phyloP scores from a whole-genome alignment of 2,113 vertebrate species.

The Naja naja region DNA sequence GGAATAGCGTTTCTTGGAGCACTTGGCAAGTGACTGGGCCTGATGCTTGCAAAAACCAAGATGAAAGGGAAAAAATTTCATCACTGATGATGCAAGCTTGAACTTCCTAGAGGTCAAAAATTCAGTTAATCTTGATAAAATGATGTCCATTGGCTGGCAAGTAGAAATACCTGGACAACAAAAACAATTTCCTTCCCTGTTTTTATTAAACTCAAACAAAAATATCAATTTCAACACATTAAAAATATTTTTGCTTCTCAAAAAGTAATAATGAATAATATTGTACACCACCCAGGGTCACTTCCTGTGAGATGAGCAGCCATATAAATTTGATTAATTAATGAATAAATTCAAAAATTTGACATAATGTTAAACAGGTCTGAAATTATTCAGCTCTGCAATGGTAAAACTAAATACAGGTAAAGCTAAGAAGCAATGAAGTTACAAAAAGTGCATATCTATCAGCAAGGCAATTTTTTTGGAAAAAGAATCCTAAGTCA shows the following conservation, averaged over 20 bases:
- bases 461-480: conserved; percentile 35
- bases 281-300: background rate
- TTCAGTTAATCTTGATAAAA: background rate
- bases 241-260: background rate
- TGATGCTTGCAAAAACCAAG: background rate
- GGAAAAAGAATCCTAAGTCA: conserved; percentile 54
- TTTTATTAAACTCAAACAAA: background rate
- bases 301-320: background rate
- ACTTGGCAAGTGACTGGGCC: background rate
- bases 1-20: background rate
- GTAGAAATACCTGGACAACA: background rate
- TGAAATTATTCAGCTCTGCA: conserved; percentile 12
- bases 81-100: background rate
- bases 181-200: background rate
- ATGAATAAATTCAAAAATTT: conserved; percentile 27
- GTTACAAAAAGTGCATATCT: conserved; percentile 35
- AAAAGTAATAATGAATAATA: background rate
- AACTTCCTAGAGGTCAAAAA: background rate
- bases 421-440: conserved; percentile 39
- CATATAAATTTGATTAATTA: background rate
- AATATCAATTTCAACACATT: background rate
- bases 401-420: conserved; percentile 27
- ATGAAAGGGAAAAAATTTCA: background rate
- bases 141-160: background rate
- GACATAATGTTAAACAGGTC: conserved; percentile 5